Evolutionary conservation across 2,797 vertebrate genomes (phyloP).

Genomic region (Oophaga sylvatica): DNA sequence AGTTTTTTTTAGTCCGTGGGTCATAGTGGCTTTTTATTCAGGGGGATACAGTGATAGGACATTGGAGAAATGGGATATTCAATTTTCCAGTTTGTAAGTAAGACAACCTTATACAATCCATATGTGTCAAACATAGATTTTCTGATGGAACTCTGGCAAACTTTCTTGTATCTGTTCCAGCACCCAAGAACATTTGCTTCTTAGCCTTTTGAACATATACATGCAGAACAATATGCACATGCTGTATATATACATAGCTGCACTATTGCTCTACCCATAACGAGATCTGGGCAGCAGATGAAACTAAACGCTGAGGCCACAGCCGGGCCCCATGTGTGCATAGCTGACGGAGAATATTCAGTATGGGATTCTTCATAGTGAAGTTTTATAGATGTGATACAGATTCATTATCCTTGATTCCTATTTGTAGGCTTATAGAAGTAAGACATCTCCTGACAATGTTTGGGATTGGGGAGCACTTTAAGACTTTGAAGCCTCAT

Average conservation of each 20-base stretch:
- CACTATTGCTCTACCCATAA: not conserved
- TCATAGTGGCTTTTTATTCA: too few species aligned
- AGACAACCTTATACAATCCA: too few species aligned
- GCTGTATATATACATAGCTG: not conserved
- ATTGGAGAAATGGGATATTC: too few species aligned
- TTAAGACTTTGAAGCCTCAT: too few species aligned
- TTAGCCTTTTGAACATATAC: not conserved
- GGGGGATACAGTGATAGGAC: too few species aligned
- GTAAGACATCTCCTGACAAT: not conserved
- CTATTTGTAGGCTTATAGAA: not conserved
- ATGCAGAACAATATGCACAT: conserved; percentile 5
- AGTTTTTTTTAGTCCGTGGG: too few species aligned
- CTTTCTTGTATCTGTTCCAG: not conserved
- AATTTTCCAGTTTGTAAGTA: too few species aligned
- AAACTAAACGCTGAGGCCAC: not conserved
- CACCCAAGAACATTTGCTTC: not conserved
- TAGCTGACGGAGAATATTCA: too few species aligned
- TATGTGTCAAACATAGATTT: not conserved
- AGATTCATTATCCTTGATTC: not conserved
- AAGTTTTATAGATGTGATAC: not conserved
- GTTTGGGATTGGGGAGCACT: too few species aligned
- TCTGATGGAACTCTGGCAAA: not conserved
- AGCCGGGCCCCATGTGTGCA: conserved; percentile 21
- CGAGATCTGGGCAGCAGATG: conserved; percentile 7
- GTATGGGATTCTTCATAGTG: too few species aligned